These are phyloP conservation scores for Epirrhoe tristata DNA, from an alignment of 2,888 invertebrate genomes.

Conservation along the genomic window DNA sequence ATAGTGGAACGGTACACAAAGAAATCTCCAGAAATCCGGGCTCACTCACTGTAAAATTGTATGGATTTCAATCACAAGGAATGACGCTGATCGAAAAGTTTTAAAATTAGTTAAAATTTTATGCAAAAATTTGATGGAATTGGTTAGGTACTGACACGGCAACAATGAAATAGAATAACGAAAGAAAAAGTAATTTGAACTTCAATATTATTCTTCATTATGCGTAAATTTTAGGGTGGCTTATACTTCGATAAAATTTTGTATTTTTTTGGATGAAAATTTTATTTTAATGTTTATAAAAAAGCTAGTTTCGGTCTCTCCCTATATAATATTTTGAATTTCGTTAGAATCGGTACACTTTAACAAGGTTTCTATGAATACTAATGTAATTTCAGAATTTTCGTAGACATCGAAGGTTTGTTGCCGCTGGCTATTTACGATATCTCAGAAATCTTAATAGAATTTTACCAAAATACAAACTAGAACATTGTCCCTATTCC, in stretches of 20 bases:
- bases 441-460: constrained; percentile 23
- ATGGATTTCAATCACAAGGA: constrained; percentile 56
- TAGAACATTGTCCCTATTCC: background rate
- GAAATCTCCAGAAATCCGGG: constrained; percentile 57
- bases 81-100: constrained; percentile 51
- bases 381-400: constrained; percentile 33
- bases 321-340: constrained; percentile 22
- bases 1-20: constrained; percentile 49
- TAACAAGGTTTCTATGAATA: constrained; percentile 33
- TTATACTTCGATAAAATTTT: background rate
- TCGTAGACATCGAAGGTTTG: constrained; percentile 16
- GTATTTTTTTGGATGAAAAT: constrained; percentile 5
- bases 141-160: constrained; percentile 21
- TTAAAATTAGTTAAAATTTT: constrained; percentile 49
- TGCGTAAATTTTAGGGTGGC: constrained; percentile 3
- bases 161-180: constrained; percentile 19
- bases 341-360: constrained; percentile 11
- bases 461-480: background rate
- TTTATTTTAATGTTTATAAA: constrained; percentile 11
- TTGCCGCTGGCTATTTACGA: constrained; percentile 5
- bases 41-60: constrained; percentile 62
- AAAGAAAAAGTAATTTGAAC: constrained; percentile 25
- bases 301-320: constrained; percentile 9
- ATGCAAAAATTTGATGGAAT: constrained; percentile 37
- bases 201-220: constrained; percentile 15